Evolutionary conservation across 2,797 vertebrate species (phyloP).

Genomic region (Anomalospiza imberbis): DNA sequence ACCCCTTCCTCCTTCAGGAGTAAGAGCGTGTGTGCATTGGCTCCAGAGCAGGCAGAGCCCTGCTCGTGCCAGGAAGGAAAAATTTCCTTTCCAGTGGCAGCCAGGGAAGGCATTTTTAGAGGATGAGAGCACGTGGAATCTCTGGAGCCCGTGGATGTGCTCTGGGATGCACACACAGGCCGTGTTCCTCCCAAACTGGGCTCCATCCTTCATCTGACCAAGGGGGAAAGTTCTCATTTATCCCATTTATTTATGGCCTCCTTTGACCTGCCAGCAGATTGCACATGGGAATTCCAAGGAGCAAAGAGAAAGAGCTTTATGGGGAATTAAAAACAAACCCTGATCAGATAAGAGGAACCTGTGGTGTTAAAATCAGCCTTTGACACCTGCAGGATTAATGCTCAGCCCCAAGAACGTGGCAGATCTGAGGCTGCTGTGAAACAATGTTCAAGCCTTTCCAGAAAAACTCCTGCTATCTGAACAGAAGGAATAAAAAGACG

Average conservation of each 20-base stretch:
- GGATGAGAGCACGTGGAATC: background rate
- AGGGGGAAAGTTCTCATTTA: background rate
- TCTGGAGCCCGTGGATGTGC: background rate
- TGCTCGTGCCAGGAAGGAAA: background rate
- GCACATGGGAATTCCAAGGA: background rate
- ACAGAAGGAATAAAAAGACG: background rate
- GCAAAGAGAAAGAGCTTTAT: background rate
- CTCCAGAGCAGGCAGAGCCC: background rate
- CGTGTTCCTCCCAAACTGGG: background rate
- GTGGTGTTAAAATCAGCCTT: background rate
- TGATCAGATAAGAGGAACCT: background rate
- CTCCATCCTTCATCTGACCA: background rate
- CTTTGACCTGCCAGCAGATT: background rate
- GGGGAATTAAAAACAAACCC: background rate
- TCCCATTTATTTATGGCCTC: background rate
- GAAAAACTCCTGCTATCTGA: background rate
- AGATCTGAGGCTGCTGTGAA: background rate
- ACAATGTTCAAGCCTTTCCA: background rate
- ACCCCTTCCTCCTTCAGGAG: background rate
- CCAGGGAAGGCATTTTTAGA: background rate
- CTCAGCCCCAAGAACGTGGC: background rate
- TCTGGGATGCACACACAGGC: rapidly evolving
- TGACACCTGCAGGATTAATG: slow-evolving; percentile 2
- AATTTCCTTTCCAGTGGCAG: background rate
- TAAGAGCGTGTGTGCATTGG: rapidly evolving